Evolutionary conservation across 92 coral and sea anemone genomes (phyloP).

Genomic region (Zoanthus sansibaricus): DNA sequence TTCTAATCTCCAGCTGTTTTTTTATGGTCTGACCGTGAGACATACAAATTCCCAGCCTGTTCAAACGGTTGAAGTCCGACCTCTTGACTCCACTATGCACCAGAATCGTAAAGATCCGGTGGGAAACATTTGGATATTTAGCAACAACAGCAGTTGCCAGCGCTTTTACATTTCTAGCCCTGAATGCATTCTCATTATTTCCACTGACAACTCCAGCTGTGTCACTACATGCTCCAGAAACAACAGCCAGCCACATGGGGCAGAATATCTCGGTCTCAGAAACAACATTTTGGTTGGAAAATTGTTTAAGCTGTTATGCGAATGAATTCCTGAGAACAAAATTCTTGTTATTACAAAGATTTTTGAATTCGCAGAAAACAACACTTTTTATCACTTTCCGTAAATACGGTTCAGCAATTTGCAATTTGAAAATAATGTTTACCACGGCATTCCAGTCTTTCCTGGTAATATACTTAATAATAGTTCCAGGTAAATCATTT

Average conservation of each 20-base stretch:
- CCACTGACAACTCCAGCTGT: not conserved
- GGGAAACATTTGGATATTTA: slow-evolving; percentile 1
- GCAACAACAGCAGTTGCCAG: slow-evolving; percentile 16
- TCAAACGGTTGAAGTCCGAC: slow-evolving; percentile 17
- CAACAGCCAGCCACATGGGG: slow-evolving; percentile 7
- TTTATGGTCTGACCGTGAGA: slow-evolving; percentile 45
- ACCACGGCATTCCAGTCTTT: slow-evolving; percentile 36
- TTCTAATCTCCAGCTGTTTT: slow-evolving; percentile 56
- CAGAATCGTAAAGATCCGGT: slow-evolving; percentile 16
- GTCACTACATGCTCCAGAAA: slow-evolving; percentile 1
- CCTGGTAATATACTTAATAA: slow-evolving; percentile 26
- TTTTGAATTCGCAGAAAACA: slow-evolving; percentile 24
- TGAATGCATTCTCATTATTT: not conserved
- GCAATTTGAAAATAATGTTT: slow-evolving; percentile 31
- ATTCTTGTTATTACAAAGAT: slow-evolving; percentile 17
- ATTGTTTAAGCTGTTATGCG: slow-evolving; percentile 21
- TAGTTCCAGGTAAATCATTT: slow-evolving; percentile 10
- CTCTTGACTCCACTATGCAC: slow-evolving; percentile 37
- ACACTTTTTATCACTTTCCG: slow-evolving; percentile 19
- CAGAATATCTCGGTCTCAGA: slow-evolving; percentile 18
- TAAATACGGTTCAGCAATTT: slow-evolving; percentile 10
- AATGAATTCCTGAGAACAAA: slow-evolving; percentile 6
- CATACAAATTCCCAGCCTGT: slow-evolving; percentile 59
- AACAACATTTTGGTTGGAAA: slow-evolving; percentile 18
- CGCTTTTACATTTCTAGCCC: slow-evolving; percentile 3